Percentiles rank a stretch among this genome's conserved stretches.
Evolutionary conservation across 2,888 invertebrate species (phyloP).

Genomic region (Lutraria lutraria): DNA sequence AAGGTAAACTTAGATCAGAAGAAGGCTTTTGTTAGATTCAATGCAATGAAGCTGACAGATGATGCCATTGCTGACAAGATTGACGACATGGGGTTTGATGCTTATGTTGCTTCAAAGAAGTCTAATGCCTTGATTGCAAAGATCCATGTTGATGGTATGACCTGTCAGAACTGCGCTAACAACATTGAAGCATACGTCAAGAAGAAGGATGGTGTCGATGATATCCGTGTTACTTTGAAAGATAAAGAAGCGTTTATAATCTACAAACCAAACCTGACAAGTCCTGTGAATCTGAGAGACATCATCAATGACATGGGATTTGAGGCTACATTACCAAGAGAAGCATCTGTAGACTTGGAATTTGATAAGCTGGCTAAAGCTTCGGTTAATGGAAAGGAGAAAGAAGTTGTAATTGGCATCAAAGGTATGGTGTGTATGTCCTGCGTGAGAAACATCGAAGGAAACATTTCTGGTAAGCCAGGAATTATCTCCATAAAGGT

Average conservation of each 20-base stretch:
- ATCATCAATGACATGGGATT: conserved; percentile 84
- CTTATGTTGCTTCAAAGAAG: conserved; percentile 85
- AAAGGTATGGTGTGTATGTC: conserved; percentile 97
- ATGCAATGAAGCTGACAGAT: conserved; percentile 73
- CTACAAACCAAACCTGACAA: conserved; percentile 74
- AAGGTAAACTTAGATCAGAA: conserved; percentile 86
- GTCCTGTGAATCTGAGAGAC: conserved; percentile 72
- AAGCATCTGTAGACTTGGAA: conserved; percentile 69
- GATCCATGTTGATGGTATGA: conserved; percentile 85
- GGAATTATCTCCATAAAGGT: conserved; percentile 86
- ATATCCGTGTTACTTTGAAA: conserved; percentile 78
- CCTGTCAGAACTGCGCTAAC: conserved; percentile 85
- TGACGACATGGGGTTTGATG: conserved; percentile 85
- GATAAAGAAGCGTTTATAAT: conserved; percentile 81
- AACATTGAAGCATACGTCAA: conserved; percentile 79
- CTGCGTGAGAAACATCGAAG: conserved; percentile 95
- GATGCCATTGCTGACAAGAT: conserved; percentile 88
- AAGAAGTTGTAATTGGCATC: conserved; percentile 67
- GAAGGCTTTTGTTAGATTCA: conserved; percentile 77
- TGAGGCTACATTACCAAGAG: conserved; percentile 73
- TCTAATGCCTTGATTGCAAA: conserved; percentile 68
- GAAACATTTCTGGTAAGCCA: conserved; percentile 89
- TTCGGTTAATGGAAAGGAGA: conserved; percentile 49
- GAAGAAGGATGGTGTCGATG: conserved; percentile 75
- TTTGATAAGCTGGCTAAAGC: conserved; percentile 75